Evolutionary conservation across 2,888 invertebrate species (phyloP).

Genomic region (Stenolophus ochropezus): DNA sequence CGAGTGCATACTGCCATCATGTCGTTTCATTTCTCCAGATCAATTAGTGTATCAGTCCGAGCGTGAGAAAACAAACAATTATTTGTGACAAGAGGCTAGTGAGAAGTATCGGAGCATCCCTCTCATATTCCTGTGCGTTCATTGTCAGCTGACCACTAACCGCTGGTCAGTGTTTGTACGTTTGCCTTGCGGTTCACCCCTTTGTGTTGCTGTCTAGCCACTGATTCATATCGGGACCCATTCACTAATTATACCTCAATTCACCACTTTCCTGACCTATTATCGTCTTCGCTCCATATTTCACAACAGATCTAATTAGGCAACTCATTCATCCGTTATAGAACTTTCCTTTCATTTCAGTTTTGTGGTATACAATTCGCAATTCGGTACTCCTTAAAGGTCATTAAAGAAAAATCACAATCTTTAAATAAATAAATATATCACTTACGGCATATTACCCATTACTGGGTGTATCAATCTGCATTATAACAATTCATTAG

Average conservation of each 20-base stretch:
- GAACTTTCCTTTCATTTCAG: no score
- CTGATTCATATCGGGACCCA: constrained; percentile 2
- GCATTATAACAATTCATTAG: no score
- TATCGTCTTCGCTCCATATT: neutral
- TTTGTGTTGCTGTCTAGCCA: neutral
- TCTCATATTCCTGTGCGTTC: neutral
- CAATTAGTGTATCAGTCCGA: constrained; percentile 73
- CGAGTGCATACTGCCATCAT: constrained; percentile 71
- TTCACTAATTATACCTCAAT: neutral
- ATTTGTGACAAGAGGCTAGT: constrained; percentile 68
- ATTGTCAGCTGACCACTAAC: constrained; percentile 11
- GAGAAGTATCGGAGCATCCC: constrained; percentile 25
- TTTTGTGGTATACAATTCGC: no score
- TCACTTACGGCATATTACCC: no score
- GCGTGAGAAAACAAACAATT: constrained; percentile 74
- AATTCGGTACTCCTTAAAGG: no score
- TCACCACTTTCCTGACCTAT: neutral
- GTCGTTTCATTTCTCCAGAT: constrained; percentile 72
- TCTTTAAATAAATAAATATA: no score
- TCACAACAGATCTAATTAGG: no score
- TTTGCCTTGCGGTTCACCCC: constrained; percentile 43
- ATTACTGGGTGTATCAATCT: no score
- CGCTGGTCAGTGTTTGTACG: constrained; percentile 27
- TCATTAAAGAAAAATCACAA: no score
- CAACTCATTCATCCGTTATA: no score